Evolutionary conservation across 2,113 vertebrate genomes (phyloP).

Genomic region (Daubentonia madagascariensis): DNA sequence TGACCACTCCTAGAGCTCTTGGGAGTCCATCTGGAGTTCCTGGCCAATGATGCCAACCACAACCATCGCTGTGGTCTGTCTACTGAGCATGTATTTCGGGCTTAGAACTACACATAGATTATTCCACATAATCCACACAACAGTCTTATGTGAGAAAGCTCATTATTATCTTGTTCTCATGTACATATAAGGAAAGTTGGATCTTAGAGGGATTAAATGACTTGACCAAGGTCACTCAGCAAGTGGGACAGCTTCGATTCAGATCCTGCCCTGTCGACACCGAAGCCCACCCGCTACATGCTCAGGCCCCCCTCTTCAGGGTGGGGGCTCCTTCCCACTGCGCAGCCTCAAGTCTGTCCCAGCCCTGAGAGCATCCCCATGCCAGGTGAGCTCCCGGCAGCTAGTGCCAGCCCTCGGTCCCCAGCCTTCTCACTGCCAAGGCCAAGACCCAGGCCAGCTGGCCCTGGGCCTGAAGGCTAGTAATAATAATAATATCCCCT

Average conservation of each 20-base stretch:
- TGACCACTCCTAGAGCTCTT: background rate
- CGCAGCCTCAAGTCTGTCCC: background rate
- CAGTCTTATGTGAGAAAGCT: background rate
- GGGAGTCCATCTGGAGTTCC: background rate
- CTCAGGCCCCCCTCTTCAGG: background rate
- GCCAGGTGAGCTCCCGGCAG: background rate
- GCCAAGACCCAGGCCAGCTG: background rate
- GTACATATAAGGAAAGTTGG: background rate
- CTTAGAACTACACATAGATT: background rate
- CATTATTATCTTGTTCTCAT: background rate
- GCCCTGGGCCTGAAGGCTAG: no score
- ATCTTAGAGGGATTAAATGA: background rate
- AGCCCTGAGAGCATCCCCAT: accelerated
- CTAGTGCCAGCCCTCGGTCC: no score
- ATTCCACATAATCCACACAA: background rate
- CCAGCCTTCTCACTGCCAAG: background rate
- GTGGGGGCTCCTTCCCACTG: no score
- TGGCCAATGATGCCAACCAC: background rate
- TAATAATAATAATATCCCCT: no score
- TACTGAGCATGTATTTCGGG: background rate
- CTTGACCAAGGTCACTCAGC: background rate
- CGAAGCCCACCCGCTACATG: background rate
- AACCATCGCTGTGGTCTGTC: accelerated
- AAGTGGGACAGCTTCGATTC: background rate
- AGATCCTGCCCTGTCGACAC: background rate